A percentile compares a stretch with the other conserved stretches of the same genome.
phyloP scores from a whole-genome alignment of 35 echinoderm and acorn worm genomes.

The Lytechinus variegatus region DNA sequence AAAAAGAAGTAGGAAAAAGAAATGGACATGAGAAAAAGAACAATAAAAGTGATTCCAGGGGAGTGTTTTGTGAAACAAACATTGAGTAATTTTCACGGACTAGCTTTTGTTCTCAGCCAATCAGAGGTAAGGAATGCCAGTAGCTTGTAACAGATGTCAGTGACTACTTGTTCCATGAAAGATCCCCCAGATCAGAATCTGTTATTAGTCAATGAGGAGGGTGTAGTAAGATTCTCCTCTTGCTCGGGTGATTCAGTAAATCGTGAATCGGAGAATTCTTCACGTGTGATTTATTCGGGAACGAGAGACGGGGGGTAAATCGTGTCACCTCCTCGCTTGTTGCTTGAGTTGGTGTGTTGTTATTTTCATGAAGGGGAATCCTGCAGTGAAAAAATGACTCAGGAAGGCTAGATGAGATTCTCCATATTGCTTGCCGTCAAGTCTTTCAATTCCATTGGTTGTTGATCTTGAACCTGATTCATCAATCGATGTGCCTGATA shows the following conservation, averaged over 20 bases:
- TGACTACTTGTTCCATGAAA: too few relatives aligned
- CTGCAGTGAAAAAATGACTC: background rate
- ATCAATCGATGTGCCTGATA: too few relatives aligned
- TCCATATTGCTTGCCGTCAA: too few relatives aligned
- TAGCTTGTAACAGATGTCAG: too few relatives aligned
- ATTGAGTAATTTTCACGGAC: too few relatives aligned
- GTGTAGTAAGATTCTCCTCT: background rate
- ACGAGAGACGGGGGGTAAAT: background rate
- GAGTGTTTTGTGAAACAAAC: too few relatives aligned
- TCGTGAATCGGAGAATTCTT: background rate
- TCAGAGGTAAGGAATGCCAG: too few relatives aligned
- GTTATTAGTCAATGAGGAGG: background rate
- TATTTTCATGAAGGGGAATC: background rate
- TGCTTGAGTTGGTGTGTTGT: background rate
- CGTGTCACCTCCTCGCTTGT: background rate
- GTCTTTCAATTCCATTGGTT: too few relatives aligned
- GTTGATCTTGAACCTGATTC: too few relatives aligned
- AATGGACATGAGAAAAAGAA: background rate
- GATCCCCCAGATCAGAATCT: background rate
- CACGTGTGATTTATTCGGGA: background rate
- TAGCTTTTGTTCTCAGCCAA: too few relatives aligned
- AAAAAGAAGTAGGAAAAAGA: background rate
- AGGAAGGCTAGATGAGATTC: background rate
- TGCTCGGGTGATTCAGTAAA: background rate
- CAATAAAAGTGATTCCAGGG: background rate